These are phyloP conservation scores for Daboia siamensis DNA, from an alignment of 2,113 vertebrate genomes.

Conservation along the genomic window DNA sequence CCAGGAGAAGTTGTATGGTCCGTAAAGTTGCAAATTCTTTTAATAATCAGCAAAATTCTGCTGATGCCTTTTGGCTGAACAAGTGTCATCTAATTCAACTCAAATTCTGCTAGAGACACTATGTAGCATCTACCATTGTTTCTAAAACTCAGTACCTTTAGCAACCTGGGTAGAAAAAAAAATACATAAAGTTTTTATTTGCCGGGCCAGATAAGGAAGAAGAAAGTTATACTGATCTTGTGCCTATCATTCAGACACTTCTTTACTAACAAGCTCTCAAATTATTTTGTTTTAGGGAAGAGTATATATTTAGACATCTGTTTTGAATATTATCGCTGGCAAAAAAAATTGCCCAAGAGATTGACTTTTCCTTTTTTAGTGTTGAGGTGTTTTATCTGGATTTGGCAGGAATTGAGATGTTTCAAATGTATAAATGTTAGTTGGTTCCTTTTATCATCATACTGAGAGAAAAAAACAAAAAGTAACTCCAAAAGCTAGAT, in stretches of 20 bases:
- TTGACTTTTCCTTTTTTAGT: background rate
- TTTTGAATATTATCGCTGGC: background rate
- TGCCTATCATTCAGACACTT: background rate
- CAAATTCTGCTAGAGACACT: background rate
- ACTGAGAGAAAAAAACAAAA: background rate
- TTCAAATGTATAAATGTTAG: background rate
- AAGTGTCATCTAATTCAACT: background rate
- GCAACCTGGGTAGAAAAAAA: background rate
- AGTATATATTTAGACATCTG: background rate
- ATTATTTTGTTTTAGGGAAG: background rate
- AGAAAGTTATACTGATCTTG: background rate
- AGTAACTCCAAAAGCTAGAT: background rate
- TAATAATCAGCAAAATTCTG: background rate
- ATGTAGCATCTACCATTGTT: background rate
- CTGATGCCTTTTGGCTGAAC: background rate
- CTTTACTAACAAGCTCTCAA: background rate
- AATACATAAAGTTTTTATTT: background rate
- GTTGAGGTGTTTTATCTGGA: background rate
- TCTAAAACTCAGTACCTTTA: background rate
- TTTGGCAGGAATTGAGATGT: background rate
- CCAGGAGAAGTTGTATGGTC: background rate
- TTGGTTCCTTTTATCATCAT: background rate
- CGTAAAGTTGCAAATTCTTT: background rate
- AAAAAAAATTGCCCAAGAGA: background rate
- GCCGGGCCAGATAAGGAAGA: background rate